These are phyloP conservation scores for Mastomys coucha DNA, from an alignment of 2,113 vertebrate genomes.

Conservation along the genomic window DNA sequence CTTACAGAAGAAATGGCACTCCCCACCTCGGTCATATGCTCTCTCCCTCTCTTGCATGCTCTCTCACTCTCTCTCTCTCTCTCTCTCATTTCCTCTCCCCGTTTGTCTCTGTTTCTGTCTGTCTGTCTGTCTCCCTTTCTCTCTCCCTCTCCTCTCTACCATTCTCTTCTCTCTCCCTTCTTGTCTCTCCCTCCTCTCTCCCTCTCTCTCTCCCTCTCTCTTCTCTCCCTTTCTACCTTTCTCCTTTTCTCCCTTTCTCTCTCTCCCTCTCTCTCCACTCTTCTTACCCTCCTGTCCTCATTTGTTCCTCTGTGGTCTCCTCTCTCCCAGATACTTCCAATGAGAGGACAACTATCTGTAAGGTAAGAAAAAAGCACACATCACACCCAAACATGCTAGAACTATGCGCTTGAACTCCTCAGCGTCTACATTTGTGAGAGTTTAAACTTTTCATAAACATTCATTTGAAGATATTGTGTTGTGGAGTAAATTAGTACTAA, in stretches of 20 bases:
- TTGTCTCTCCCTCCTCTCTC: too few relatives aligned
- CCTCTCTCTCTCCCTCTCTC: too few relatives aligned
- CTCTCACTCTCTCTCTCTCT: too few relatives aligned
- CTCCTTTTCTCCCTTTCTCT: too few relatives aligned
- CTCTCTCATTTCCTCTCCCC: background rate
- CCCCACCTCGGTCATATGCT: too few relatives aligned
- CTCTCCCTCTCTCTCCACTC: background rate
- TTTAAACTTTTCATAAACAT: background rate
- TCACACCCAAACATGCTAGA: background rate
- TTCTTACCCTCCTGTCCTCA: rapidly evolving
- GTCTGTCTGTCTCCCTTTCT: background rate
- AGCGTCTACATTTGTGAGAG: background rate
- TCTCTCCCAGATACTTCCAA: background rate
- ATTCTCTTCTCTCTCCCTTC: too few relatives aligned
- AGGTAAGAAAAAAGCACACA: background rate
- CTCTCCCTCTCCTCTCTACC: background rate
- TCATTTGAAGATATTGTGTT: background rate
- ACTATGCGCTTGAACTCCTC: background rate
- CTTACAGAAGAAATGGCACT: background rate
- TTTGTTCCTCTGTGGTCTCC: background rate
- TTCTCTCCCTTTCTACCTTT: too few relatives aligned
- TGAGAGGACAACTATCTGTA: background rate
- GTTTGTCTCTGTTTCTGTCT: too few relatives aligned
- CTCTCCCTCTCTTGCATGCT: too few relatives aligned
- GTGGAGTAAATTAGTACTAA: background rate